Percentiles rank a stretch among this genome's conserved stretches.
Conservation (phyloP, 2,888 invertebrate species). For the Subacronicta megacephala region DNA sequence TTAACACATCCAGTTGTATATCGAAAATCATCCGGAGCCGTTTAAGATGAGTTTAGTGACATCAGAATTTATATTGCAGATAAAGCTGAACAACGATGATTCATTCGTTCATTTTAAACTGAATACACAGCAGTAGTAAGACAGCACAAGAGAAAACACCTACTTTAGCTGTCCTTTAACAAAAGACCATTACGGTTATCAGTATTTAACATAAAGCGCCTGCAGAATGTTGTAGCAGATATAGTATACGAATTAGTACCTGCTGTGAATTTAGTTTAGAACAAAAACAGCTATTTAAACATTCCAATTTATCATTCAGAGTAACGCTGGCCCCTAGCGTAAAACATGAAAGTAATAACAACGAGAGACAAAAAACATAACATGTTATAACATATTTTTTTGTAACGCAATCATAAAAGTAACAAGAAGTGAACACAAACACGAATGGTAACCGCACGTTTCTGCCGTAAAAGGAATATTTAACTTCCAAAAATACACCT, state of each 20-base stretch:
- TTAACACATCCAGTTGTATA: no score
- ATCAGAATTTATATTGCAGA: no score
- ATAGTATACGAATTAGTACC: neutral
- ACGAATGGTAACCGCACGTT: slow-evolving; percentile 51
- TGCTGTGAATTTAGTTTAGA: neutral
- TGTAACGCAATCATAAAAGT: slow-evolving; percentile 42
- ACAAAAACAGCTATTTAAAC: neutral
- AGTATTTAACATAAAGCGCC: no score
- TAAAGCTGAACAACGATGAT: no score
- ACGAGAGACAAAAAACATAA: slow-evolving; percentile 28
- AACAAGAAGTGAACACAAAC: slow-evolving; percentile 44
- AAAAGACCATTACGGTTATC: no score
- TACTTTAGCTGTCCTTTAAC: no score
- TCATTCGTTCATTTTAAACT: no score
- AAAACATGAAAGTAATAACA: slow-evolving; percentile 34
- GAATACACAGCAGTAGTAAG: no score
- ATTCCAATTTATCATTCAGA: slow-evolving; percentile 1
- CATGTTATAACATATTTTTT: slow-evolving; percentile 38
- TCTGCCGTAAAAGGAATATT: slow-evolving; percentile 46
- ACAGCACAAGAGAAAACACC: no score
- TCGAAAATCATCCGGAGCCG: no score
- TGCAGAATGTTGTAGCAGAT: neutral
- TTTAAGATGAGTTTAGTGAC: no score
- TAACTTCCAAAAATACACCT: slow-evolving; percentile 43
- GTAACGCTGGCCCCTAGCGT: neutral